These are phyloP conservation scores for Amorpha juglandis DNA, from an alignment of 2,888 invertebrate genomes.

Conservation along the genomic window DNA sequence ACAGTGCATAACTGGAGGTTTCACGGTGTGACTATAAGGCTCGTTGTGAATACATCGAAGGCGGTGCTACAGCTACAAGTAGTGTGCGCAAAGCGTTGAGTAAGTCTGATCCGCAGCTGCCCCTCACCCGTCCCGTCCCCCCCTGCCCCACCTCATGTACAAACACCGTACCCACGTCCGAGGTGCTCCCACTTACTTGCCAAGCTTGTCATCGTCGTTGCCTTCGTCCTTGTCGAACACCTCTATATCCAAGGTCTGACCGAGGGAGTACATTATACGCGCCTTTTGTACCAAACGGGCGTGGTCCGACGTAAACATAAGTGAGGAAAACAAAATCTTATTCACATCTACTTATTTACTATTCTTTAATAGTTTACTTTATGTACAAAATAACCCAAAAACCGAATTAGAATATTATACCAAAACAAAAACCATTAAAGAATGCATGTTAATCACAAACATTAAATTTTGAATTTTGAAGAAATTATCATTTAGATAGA, in stretches of 20 bases:
- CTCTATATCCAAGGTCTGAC: conserved; percentile 89
- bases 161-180: conserved; percentile 31
- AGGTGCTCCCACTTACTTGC: conserved; percentile 87
- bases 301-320: conserved; percentile 78
- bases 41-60: conserved; percentile 11
- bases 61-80: background rate
- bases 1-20: background rate
- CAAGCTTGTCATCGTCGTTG: conserved; percentile 93
- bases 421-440: conserved; percentile 34
- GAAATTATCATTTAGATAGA: background rate
- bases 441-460: conserved; percentile 7
- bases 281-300: conserved; percentile 75
- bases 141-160: too few relatives aligned
- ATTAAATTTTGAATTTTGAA: conserved; percentile 17
- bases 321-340: conserved; percentile 77
- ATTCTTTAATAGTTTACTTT: conserved; percentile 28
- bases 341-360: conserved; percentile 57
- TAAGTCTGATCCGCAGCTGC: conserved; percentile 32
- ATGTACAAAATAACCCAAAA: conserved; percentile 36
- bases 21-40: background rate
- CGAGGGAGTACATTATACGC: conserved; percentile 86
- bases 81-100: conserved; percentile 26
- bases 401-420: conserved; percentile 40
- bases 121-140: conserved; percentile 16
- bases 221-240: conserved; percentile 94